Evolutionary conservation across 2,888 invertebrate genomes (phyloP), one percentile per base, ranked within the genome.

Genomic region (Herminia tarsipennalis): DNA sequence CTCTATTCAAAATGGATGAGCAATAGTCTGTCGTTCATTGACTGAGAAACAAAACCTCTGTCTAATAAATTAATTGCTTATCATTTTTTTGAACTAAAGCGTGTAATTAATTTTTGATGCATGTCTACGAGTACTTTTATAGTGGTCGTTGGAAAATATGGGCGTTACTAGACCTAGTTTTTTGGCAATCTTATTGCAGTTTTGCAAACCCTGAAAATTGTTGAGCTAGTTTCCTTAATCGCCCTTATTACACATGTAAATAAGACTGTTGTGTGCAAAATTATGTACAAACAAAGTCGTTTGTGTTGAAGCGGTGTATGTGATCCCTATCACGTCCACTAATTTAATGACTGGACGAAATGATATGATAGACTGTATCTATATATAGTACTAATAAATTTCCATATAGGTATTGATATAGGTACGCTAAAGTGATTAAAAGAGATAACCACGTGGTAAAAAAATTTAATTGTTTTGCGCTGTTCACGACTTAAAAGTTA

Each of bases 21-120:
- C 71, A 69, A 72, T 69, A 70, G 66, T 81, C 81, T 83, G 82
- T 78, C 82, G 81, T 82, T 78, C 82, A 76, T 83, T 83, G 83
- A 81, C 83, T 81, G 81, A 48, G 59, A 59, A 63, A 54, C 53
- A 52, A 57, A 46, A 60, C 34, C 65, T 41, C 60, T 66, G 60
- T 58, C 63, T 66, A 34, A 38, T 45, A 49, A 34, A 60, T 73
- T 68, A 64, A 76, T 72, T 61, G 57, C 52, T 29, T 18, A 34
- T 43, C 52, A 45, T 44, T 45, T 54, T 61, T 58, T 50, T 65
- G 53, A 16, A 72, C 55, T 50, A 61, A 38, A 43, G 57, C 47
- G 41, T 64, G 59, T 63, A 71, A 68, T 67, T 33, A 6, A 34
- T 63, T 66, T 58, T 53, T 44, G 46, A 39, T 56, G 50, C 34